phyloP scores from a whole-genome alignment of 2,888 invertebrate genomes.

The Tillus elongatus region DNA sequence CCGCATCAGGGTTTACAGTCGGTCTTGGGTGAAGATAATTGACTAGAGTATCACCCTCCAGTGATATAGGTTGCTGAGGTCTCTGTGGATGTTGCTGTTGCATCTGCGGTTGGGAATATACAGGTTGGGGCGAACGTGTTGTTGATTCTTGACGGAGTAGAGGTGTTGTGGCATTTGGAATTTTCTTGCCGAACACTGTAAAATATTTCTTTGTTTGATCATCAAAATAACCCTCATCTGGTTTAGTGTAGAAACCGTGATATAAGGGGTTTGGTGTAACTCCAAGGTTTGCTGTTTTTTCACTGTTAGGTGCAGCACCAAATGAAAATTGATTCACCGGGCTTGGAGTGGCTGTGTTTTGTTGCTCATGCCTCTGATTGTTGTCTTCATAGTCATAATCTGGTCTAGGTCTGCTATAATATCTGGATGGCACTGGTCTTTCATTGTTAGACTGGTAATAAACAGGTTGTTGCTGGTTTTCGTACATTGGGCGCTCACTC shows the following conservation, averaged over 20 bases:
- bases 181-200: slow-evolving; percentile 63
- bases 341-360: slow-evolving; percentile 25
- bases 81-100: slow-evolving; percentile 24
- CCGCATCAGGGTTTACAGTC: slow-evolving; percentile 56
- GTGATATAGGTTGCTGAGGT: slow-evolving; percentile 26
- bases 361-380: slow-evolving; percentile 32
- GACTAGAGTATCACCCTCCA: slow-evolving; percentile 59
- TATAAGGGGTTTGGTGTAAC: slow-evolving; percentile 45
- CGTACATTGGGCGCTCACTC: too few relatives aligned
- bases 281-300: too few relatives aligned
- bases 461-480: slow-evolving; percentile 15
- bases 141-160: slow-evolving; percentile 22
- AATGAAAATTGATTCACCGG: slow-evolving; percentile 32
- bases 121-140: slow-evolving; percentile 9
- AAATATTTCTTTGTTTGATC: slow-evolving; percentile 68
- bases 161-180: slow-evolving; percentile 44
- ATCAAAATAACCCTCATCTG: slow-evolving; percentile 58
- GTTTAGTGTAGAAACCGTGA: slow-evolving; percentile 57
- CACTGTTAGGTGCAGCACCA: too few relatives aligned
- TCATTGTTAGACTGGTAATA: slow-evolving; percentile 29
- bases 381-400: slow-evolving; percentile 45
- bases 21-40: slow-evolving; percentile 63
- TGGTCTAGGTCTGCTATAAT: slow-evolving; percentile 45
- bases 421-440: slow-evolving; percentile 45
- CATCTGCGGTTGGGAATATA: slow-evolving; percentile 15